These are phyloP conservation scores for Taenaris catops DNA, from an alignment of 2,888 invertebrate genomes.

Conservation along the genomic window DNA sequence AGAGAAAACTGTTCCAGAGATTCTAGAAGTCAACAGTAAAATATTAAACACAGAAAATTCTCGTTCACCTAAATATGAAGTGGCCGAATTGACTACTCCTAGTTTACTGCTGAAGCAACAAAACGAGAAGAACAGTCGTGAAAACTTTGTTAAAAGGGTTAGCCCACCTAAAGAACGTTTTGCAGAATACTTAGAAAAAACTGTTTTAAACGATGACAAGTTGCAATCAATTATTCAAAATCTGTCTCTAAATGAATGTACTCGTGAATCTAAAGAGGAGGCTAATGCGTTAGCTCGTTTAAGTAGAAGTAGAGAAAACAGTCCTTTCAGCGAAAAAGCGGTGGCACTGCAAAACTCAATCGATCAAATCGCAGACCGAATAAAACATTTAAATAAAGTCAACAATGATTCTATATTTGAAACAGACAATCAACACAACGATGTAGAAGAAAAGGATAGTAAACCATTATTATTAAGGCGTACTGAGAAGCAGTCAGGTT, in stretches of 20 bases:
- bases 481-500: slow-evolving; percentile 53
- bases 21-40: background rate
- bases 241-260: slow-evolving; percentile 53
- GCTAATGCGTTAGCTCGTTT: slow-evolving; percentile 3
- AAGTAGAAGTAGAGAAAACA: slow-evolving; percentile 21
- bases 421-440: slow-evolving; percentile 13
- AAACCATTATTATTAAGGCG: slow-evolving; percentile 46
- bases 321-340: slow-evolving; percentile 38
- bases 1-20: slow-evolving; percentile 5
- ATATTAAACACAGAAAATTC: background rate
- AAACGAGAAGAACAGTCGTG: slow-evolving; percentile 30
- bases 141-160: slow-evolving; percentile 43
- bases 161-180: slow-evolving; percentile 69
- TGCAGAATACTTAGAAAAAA: slow-evolving; percentile 66
- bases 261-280: slow-evolving; percentile 28
- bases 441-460: slow-evolving; percentile 28
- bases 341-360: slow-evolving; percentile 40
- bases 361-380: slow-evolving; percentile 45
- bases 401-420: slow-evolving; percentile 15
- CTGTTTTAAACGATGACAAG: slow-evolving; percentile 65
- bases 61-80: background rate
- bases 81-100: slow-evolving; percentile 18
- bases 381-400: slow-evolving; percentile 36
- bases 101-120: slow-evolving; percentile 35
- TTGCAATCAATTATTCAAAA: slow-evolving; percentile 68